Evolutionary conservation across 2,113 vertebrate genomes (phyloP).

Genomic region (Pomatostomus ruficeps): DNA sequence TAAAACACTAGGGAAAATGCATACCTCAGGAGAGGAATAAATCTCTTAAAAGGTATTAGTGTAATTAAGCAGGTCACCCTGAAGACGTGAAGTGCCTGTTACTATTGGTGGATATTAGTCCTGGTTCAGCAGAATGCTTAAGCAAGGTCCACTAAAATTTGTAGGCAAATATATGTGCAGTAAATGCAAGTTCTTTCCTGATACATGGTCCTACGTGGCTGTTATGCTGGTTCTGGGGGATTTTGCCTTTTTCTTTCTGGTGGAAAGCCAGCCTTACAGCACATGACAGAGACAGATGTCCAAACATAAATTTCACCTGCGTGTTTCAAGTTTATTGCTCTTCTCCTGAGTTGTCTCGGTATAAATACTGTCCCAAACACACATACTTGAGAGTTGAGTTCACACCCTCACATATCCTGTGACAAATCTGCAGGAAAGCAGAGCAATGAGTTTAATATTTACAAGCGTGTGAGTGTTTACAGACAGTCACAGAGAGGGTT

Average conservation of each 20-base stretch:
- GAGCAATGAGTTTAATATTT: background rate
- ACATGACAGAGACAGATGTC: background rate
- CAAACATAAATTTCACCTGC: background rate
- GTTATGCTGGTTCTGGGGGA: background rate
- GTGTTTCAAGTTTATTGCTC: background rate
- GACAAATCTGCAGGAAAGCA: background rate
- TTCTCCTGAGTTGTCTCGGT: background rate
- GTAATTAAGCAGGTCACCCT: background rate
- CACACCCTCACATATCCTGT: background rate
- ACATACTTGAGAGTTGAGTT: background rate
- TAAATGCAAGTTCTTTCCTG: background rate
- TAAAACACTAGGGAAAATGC: slow-evolving; percentile 21
- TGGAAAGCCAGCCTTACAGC: background rate
- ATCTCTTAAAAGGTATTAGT: slow-evolving; percentile 22
- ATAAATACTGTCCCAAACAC: background rate
- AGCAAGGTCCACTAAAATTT: background rate
- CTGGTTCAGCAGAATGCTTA: background rate
- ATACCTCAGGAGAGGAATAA: slow-evolving; percentile 6
- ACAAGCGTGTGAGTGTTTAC: background rate
- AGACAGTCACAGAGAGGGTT: background rate
- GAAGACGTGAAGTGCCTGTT: background rate
- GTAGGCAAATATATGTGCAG: background rate
- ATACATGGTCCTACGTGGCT: background rate
- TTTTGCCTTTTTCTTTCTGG: background rate
- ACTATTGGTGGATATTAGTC: background rate